Base-by-base conservation (phyloP, 1,140 invertebrate species). In the Streblospio benedicti region DNA sequence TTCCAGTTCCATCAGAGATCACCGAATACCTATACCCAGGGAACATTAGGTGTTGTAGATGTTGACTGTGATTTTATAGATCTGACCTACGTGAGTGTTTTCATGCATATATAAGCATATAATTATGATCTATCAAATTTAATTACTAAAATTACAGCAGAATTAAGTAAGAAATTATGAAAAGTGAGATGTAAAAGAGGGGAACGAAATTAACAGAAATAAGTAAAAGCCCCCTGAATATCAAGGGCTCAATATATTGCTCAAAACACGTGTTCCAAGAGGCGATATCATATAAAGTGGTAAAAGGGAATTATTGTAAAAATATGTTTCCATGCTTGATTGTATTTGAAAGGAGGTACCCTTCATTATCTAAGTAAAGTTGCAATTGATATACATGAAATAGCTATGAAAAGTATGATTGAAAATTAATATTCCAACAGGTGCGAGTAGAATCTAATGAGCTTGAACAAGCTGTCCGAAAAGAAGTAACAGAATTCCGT, bases 21-120 rank as follows among this genome's bases (percentile, higher is more conserved):
- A 71, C 92, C 96, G 78, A 88, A 87, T 64, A 90, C 87, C 76
- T 98, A 96, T 76, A 91, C 91, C 9, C 90, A 97, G 55, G 92
- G 93, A 30, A 94, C 91, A 1, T 84, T 97, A 27, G 93, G 93
- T 49, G 93, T 93, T 70, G 88, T 90, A 65, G 94, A 97, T 80
- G 89, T 96, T 9, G 90, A 95, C 72, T 97, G 94, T 81, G 90
- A 97, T 79, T 96, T 94, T 74, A 90, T 98, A 64, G 93, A 97
- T 78, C 89, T 96, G 69, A 96, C 93, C 30, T 97, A 97, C 78
- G 93, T 85, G 76, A 82, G 82, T 77, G 60, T 23, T 47, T 28
- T n/a, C n/a, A n/a, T n/a, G n/a, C n/a, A n/a, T n/a, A n/a, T n/a
- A n/a, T n/a, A n/a, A n/a, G 14, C 18, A 20, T 18, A 12, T 50